Percentiles rank a stretch among this genome's conserved stretches.
Evolutionary conservation across 2,888 invertebrate genomes (phyloP).

Genomic region (Dynastes tityus): DNA sequence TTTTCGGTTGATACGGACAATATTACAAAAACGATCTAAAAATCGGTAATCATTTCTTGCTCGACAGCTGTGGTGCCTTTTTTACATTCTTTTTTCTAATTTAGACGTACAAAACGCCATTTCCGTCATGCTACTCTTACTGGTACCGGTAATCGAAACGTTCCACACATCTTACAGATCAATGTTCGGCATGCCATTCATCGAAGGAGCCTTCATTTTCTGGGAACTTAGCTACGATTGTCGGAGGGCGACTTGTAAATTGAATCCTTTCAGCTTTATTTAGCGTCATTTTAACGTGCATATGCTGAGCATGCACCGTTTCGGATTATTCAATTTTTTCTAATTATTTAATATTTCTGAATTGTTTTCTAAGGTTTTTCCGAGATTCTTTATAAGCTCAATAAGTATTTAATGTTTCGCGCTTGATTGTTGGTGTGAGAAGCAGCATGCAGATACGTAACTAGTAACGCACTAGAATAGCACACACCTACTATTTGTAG

Average conservation of each 20-base stretch:
- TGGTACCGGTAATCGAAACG: constrained; percentile 54
- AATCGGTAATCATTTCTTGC: constrained; percentile 49
- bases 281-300: constrained; percentile 13
- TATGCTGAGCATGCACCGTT: too few relatives aligned
- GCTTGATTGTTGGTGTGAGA: too few relatives aligned
- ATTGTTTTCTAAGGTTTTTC: too few relatives aligned
- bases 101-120: constrained; percentile 49
- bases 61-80: constrained; percentile 48
- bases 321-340: too few relatives aligned
- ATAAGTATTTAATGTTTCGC: too few relatives aligned
- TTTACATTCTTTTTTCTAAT: constrained; percentile 24
- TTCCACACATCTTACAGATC: constrained; percentile 52
- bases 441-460: too few relatives aligned
- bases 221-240: constrained; percentile 61
- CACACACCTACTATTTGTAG: too few relatives aligned
- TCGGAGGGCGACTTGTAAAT: constrained; percentile 61
- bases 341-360: too few relatives aligned
- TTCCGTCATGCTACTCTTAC: constrained; percentile 54
- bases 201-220: constrained; percentile 57
- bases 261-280: constrained; percentile 62
- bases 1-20: constrained; percentile 33
- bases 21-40: constrained; percentile 30
- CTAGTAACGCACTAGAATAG: too few relatives aligned
- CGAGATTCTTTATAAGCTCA: too few relatives aligned
- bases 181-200: constrained; percentile 58